A percentile compares a stretch with the other conserved stretches of the same genome.
phyloP scores from a whole-genome alignment of 2,113 vertebrate genomes.

The Heterotilapia buettikoferi region DNA sequence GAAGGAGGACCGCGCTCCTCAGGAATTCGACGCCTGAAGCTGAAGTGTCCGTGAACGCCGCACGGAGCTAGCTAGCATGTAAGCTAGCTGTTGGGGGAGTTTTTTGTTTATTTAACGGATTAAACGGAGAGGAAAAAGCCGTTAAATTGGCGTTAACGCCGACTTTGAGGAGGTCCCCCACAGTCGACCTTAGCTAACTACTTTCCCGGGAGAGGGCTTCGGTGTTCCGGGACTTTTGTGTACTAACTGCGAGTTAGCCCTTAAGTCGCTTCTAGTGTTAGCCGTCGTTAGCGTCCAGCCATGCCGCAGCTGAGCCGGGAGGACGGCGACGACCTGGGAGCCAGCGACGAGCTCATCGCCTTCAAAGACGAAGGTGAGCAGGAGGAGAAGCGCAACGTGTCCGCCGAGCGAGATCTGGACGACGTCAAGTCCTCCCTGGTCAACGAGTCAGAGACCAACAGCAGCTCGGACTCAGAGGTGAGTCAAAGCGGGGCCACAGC shows the following conservation, averaged over 20 bases:
- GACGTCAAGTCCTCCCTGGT: constrained; percentile 90
- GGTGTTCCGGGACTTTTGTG: background rate
- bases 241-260: background rate
- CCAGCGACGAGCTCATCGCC: constrained; percentile 84
- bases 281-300: constrained; percentile 32
- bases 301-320: constrained; percentile 78
- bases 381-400: constrained; percentile 82
- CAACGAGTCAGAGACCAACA: constrained; percentile 85
- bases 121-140: background rate
- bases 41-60: constrained; percentile 36
- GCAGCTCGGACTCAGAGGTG: constrained; percentile 79
- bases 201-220: background rate
- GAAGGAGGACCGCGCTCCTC: constrained; percentile 1
- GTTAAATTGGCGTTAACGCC: no score
- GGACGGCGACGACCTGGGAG: constrained; percentile 84
- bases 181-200: background rate
- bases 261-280: background rate
- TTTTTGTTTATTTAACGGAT: background rate
- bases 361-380: constrained; percentile 90
- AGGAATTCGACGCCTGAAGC: constrained; percentile 29
- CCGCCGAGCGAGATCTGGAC: constrained; percentile 82
- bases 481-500: background rate
- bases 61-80: constrained; percentile 37
- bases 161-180: background rate
- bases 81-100: background rate